A percentile compares a stretch with the other conserved stretches of the same genome.
These are phyloP conservation scores for Cisticola juncidis DNA, from an alignment of 2,113 vertebrate genomes.

Conservation along the genomic window DNA sequence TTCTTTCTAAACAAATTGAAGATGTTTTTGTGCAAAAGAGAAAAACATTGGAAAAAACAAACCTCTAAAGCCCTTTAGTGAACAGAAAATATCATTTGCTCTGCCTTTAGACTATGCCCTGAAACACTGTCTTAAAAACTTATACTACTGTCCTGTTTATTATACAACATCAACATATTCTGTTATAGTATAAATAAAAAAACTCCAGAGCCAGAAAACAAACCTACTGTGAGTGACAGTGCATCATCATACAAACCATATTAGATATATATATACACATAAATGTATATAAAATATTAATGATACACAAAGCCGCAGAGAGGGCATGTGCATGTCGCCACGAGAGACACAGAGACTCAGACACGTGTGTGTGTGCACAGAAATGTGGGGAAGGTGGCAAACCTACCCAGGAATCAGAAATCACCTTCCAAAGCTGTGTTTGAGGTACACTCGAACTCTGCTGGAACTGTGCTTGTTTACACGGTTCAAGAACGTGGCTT, in stretches of 20 bases:
- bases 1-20: not conserved
- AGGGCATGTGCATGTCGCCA: not conserved
- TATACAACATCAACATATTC: conserved; percentile 27
- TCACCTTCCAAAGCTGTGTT: not conserved
- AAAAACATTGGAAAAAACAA: not conserved
- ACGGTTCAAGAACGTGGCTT: rapidly evolving
- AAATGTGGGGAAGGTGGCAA: not conserved
- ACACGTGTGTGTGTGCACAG: not conserved
- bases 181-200: conserved; percentile 45
- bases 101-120: not conserved
- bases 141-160: not conserved
- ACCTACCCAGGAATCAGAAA: not conserved
- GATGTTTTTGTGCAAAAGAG: not conserved
- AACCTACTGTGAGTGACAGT: not conserved
- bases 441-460: not conserved
- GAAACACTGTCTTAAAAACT: not conserved
- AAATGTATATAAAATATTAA: not conserved
- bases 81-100: not conserved
- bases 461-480: not conserved
- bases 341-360: not conserved
- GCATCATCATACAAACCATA: not conserved
- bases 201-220: conserved; percentile 5
- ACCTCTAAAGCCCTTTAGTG: not conserved
- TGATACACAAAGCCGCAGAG: not conserved
- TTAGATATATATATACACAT: not conserved